These are phyloP conservation scores for Glossosoma conforme DNA, from an alignment of 1,140 invertebrate genomes.

Conservation along the genomic window DNA sequence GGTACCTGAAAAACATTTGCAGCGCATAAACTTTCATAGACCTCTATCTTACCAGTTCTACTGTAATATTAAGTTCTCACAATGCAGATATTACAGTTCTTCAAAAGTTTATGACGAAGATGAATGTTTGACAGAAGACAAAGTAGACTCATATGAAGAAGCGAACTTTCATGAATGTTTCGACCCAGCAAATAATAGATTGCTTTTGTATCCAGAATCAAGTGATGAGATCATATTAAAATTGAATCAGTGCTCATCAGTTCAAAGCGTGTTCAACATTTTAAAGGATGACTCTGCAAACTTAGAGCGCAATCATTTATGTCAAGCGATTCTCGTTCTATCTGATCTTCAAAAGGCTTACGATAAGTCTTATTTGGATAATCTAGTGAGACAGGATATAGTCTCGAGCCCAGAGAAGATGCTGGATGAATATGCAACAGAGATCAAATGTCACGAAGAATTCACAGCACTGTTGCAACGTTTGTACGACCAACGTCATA, in stretches of 20 bases:
- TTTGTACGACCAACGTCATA: not conserved
- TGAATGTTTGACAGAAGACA: not conserved
- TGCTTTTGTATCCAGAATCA: constrained; percentile 6
- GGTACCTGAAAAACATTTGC: not conserved
- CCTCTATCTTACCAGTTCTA: not conserved
- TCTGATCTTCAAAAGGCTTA: constrained; percentile 17
- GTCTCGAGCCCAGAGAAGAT: constrained; percentile 3
- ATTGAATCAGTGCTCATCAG: constrained; percentile 12
- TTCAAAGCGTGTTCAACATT: constrained; percentile 20
- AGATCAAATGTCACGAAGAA: constrained; percentile 6
- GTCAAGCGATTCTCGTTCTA: constrained; percentile 13
- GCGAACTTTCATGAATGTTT: too few relatives aligned
- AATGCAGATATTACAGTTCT: not conserved
- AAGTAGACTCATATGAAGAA: not conserved
- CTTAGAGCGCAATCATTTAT: constrained; percentile 1
- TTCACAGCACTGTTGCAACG: constrained; percentile 4
- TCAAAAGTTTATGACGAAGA: not conserved
- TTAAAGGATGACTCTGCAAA: constrained; percentile 1
- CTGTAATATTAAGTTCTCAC: not conserved
- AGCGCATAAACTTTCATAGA: not conserved
- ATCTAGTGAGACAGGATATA: constrained; percentile 1
- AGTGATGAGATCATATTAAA: constrained; percentile 9
- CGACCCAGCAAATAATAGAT: not conserved
- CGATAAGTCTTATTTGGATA: constrained; percentile 5
- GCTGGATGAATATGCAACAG: constrained; percentile 1